Conservation (phyloP, 2,113 vertebrate species). For the Thalassoma bifasciatum region DNA sequence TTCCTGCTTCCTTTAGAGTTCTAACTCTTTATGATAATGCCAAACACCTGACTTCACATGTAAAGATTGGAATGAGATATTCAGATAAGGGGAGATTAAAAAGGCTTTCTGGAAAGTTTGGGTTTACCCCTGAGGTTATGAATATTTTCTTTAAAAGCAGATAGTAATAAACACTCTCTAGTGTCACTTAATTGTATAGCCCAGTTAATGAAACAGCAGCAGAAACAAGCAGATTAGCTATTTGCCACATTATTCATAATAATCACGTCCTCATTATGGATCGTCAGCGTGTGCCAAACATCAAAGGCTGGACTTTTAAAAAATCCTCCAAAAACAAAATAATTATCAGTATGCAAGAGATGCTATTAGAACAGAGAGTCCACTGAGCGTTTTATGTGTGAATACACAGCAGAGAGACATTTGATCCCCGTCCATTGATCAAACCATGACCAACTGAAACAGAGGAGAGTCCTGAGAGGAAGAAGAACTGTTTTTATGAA, state of each 20-base stretch:
- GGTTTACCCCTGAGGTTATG: neutral
- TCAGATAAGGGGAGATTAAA: neutral
- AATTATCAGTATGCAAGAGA: conserved; percentile 12
- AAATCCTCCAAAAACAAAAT: neutral
- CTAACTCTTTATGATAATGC: conserved; percentile 7
- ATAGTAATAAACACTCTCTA: conserved; percentile 39
- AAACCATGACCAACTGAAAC: neutral
- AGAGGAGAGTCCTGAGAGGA: too few relatives aligned
- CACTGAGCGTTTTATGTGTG: neutral
- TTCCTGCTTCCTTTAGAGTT: conserved; percentile 30
- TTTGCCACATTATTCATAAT: conserved; percentile 35
- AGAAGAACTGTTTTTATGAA: too few relatives aligned
- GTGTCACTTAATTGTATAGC: conserved; percentile 25
- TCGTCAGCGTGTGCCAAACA: neutral
- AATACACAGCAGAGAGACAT: neutral
- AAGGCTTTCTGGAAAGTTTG: neutral
- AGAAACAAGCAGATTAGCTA: conserved; percentile 26
- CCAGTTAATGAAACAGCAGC: conserved; percentile 39
- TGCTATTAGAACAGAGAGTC: neutral
- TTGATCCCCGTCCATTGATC: neutral
- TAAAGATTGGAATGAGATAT: neutral
- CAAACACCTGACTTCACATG: neutral
- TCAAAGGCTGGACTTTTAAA: conserved; percentile 7
- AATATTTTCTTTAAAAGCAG: neutral
- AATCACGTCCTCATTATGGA: conserved; percentile 38